Evolutionary conservation across 2,888 invertebrate genomes (phyloP), one percentile per base, ranked within the genome.

Genomic region (Parapristionchus giblindavisi): DNA sequence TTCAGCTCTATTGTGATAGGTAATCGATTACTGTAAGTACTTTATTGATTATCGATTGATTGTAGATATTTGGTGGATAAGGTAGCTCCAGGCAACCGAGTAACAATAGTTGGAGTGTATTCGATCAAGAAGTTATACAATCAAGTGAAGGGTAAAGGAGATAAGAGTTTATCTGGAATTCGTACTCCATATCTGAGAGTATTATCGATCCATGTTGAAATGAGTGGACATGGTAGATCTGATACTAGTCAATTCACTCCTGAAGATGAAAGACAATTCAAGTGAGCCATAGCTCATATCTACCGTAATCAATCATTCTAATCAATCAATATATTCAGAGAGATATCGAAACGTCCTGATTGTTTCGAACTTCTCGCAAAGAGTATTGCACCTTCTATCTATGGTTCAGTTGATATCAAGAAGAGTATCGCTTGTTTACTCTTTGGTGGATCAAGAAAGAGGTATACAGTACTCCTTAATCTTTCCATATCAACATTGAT

Each of bases 381-480:
- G 83, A 96, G 95, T 68, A 93, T 99, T 85, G 98, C 99, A 0
- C 99, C 99, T 0, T 97, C 97, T 81, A 98, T 99, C 81, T 99
- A 92, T 88, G 99, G 99, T 0, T 93, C 93, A 29, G 89, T 90
- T 1, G 98, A 99, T 88, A 96, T 99, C 83, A 99, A 99, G 89
- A 98, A 95, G 89, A 95, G 98, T 2, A 95, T 99, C 75, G 94
- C 96, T 17, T 94, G 95, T 85, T 91, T 99, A 78, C 90, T 99
- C 52, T 97, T 99, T 90, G 97, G 97, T 83, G 99, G 94, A 90
- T 90, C 91, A 0, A 87, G 91, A 51, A 91, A 91, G 85, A 88
- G 89, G 90, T 90, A 73, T 32, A 32, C 6, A 8, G 66, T 32
- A 48, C 5, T 27, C 48, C 48, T 48, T 58, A 58, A 58, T 17